phyloP scores from a whole-genome alignment of 1,140 invertebrate species.

The Lysiphlebus fabarum region DNA sequence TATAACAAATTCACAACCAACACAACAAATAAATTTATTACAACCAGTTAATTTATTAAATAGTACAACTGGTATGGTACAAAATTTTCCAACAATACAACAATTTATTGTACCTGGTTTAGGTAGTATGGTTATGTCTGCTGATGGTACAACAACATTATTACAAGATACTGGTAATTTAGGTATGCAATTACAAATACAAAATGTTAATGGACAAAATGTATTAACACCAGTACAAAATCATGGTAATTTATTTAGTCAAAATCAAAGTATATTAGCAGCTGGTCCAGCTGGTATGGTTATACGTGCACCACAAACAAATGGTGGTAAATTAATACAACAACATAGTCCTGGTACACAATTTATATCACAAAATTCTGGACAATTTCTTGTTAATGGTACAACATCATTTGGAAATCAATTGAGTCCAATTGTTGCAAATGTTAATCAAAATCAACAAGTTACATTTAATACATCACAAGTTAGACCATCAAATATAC shows the following conservation, averaged over 20 bases:
- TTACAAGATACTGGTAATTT: conserved; percentile 66
- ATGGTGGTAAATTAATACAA: conserved; percentile 71
- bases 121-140: conserved; percentile 73
- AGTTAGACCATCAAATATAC: conserved; percentile 55
- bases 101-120: conserved; percentile 79
- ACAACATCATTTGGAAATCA: conserved; percentile 68
- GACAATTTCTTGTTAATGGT: conserved; percentile 71
- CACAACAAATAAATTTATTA: conserved; percentile 73
- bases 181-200: conserved; percentile 72
- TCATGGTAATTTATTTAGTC: conserved; percentile 56
- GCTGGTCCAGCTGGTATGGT: conserved; percentile 73
- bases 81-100: conserved; percentile 76
- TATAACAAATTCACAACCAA: conserved; percentile 66
- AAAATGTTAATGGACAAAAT: conserved; percentile 76
- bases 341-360: conserved; percentile 67
- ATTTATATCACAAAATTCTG: conserved; percentile 69
- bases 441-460: conserved; percentile 68
- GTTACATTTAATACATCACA: conserved; percentile 65
- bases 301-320: conserved; percentile 66
- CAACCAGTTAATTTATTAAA: conserved; percentile 79
- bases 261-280: conserved; percentile 65
- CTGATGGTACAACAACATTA: conserved; percentile 66
- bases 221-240: conserved; percentile 72
- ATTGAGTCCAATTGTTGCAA: conserved; percentile 72
- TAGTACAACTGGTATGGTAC: conserved; percentile 67